These are phyloP conservation scores for Acinonyx jubatus DNA, from an alignment of 2,113 vertebrate species.

Conservation along the genomic window DNA sequence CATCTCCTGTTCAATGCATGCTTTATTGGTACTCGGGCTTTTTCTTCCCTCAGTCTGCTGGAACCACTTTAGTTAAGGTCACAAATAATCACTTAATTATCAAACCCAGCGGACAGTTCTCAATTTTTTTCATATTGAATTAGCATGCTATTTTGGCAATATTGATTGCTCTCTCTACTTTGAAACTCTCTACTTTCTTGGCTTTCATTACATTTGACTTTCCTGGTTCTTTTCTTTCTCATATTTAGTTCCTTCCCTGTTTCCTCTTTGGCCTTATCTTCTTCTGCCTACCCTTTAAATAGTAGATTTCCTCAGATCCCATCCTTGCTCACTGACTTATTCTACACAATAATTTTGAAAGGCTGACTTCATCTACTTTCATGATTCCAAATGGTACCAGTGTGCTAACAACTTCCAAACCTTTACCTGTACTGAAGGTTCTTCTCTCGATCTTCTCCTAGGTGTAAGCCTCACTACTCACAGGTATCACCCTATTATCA, in stretches of 20 bases:
- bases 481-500: neutral
- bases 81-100: neutral
- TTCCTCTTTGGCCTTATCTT: neutral
- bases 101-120: neutral
- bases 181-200: neutral
- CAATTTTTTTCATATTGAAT: neutral
- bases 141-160: neutral
- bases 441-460: neutral
- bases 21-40: neutral
- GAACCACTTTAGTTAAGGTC: neutral
- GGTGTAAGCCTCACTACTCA: neutral
- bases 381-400: neutral
- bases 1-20: neutral
- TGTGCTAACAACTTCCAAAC: neutral
- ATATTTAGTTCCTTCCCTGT: neutral
- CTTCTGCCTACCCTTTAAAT: neutral
- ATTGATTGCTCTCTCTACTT: neutral
- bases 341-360: neutral
- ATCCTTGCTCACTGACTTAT: neutral
- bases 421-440: neutral
- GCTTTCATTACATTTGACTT: neutral
- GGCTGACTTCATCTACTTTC: neutral
- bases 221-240: neutral
- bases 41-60: neutral
- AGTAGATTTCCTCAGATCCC: neutral